Conservation (phyloP, 2,797 vertebrate species). For the Hydrolagus colliei region DNA sequence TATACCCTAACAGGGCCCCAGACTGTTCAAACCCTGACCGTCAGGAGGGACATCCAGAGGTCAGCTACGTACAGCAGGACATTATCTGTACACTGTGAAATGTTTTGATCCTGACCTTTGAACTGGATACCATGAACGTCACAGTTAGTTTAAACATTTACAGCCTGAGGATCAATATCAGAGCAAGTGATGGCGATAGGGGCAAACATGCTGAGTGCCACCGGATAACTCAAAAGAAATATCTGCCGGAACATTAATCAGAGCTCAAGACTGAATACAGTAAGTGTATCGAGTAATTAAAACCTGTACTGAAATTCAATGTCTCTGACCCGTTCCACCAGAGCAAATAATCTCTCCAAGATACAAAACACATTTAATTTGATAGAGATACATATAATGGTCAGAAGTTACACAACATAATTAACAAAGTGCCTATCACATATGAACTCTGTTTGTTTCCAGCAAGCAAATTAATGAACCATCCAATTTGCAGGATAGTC, state of each 20-base stretch:
- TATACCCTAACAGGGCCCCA: background rate
- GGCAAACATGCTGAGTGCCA: background rate
- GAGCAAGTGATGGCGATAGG: background rate
- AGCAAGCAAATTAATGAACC: background rate
- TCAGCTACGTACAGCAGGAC: background rate
- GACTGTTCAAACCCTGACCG: background rate
- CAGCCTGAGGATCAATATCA: background rate
- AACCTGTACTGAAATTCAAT: background rate
- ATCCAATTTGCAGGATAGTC: background rate
- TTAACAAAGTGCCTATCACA: background rate
- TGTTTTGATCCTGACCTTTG: background rate
- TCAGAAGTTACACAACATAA: background rate
- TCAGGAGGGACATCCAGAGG: background rate
- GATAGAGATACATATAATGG: background rate
- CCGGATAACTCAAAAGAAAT: background rate
- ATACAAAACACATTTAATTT: background rate
- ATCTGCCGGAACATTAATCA: background rate
- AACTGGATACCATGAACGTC: background rate
- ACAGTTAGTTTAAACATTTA: background rate
- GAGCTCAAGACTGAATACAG: background rate
- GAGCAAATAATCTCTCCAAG: background rate
- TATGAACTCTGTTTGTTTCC: background rate
- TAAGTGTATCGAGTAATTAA: background rate
- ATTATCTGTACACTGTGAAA: background rate
- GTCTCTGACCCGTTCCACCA: background rate